Evolutionary conservation across 2,113 vertebrate genomes (phyloP).

Genomic region (Telmatochromis brichardi): DNA sequence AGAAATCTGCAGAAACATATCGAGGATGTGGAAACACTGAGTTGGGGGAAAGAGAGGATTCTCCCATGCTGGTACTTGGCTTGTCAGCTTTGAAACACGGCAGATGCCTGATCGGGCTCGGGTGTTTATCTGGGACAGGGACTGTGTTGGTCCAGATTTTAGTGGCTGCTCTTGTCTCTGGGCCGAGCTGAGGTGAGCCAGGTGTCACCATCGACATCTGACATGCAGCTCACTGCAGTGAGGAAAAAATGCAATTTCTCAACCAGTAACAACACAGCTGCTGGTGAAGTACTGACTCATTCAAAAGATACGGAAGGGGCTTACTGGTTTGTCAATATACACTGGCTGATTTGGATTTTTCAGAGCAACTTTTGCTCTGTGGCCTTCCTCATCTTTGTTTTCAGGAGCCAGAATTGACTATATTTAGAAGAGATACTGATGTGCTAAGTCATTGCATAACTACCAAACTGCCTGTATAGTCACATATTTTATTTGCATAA

Average conservation of each 20-base stretch:
- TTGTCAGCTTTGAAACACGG: neutral
- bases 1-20: neutral
- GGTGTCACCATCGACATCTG: constrained; percentile 13
- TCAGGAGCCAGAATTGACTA: neutral
- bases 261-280: neutral
- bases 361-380: neutral
- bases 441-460: neutral
- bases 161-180: neutral
- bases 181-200: constrained; percentile 3
- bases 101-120: neutral
- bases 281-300: neutral
- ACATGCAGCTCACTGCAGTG: neutral
- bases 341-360: neutral
- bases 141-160: neutral
- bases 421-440: neutral
- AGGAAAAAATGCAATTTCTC: neutral
- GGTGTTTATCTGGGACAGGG: constrained; percentile 39
- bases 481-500: neutral
- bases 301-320: neutral
- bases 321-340: neutral
- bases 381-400: neutral
- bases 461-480: neutral
- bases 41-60: constrained; percentile 14
- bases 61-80: constrained; percentile 20
- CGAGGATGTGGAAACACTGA: constrained; percentile 5